Conservation (phyloP, 92 coral and sea anemone species). For the Epizoanthus stellaris region DNA sequence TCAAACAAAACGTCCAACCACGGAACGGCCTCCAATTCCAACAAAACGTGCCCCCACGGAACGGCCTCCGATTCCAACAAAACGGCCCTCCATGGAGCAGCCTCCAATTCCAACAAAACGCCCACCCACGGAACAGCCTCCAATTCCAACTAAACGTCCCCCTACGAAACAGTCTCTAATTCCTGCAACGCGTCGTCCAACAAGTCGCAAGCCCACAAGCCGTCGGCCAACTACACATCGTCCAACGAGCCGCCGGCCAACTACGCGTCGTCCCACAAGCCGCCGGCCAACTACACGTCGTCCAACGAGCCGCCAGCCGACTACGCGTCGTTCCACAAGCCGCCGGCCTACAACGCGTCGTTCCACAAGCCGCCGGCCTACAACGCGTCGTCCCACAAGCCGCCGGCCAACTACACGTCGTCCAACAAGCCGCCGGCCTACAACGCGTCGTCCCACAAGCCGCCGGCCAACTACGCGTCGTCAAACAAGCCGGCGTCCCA, state of each 20-base stretch:
- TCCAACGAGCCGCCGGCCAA: neutral
- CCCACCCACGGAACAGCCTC: neutral
- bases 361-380: neutral
- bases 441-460: slow-evolving; percentile 5
- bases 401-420: slow-evolving; percentile 13
- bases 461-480: neutral
- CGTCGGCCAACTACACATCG: neutral
- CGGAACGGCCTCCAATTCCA: no score
- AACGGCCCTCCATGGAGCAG: neutral
- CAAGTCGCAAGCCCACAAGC: neutral
- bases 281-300: neutral
- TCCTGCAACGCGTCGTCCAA: slow-evolving; percentile 1
- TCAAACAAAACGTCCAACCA: no score
- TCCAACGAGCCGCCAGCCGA: neutral
- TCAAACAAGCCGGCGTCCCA: neutral
- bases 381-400: neutral
- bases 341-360: slow-evolving; percentile 6
- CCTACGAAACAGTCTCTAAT: neutral
- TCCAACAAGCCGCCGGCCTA: neutral
- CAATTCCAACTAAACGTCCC: neutral
- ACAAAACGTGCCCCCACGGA: no score
- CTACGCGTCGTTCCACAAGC: neutral
- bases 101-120: neutral
- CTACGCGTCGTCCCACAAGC: neutral
- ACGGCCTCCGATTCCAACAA: neutral